Evolutionary conservation across 2,888 invertebrate genomes (phyloP).

Genomic region (Holacanthella duospinosa): DNA sequence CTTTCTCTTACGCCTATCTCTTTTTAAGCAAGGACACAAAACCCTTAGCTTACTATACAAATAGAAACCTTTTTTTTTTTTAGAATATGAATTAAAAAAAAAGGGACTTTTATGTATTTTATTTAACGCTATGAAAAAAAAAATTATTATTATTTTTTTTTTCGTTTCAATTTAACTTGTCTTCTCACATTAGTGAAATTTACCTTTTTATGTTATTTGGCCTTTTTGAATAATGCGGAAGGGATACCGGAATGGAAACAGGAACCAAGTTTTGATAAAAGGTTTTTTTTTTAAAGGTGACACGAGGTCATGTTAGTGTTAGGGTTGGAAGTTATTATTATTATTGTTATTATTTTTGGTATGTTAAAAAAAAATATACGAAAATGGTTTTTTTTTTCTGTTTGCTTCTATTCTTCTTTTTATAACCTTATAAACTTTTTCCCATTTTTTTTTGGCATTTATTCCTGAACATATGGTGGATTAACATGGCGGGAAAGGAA

Average conservation of each 20-base stretch:
- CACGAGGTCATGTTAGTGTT: neutral
- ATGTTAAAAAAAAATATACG: neutral
- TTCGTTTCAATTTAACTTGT: neutral
- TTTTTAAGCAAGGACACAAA: too few species aligned
- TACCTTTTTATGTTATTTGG: neutral
- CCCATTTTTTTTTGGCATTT: neutral
- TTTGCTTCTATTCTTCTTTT: too few species aligned
- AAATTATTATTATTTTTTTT: too few species aligned
- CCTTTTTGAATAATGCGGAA: neutral
- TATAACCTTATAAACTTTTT: too few species aligned
- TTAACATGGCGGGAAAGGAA: too few species aligned
- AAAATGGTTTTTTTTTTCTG: neutral
- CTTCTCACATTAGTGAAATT: neutral
- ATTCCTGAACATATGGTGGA: neutral
- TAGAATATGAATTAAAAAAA: conserved; percentile 1
- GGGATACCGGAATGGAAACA: neutral
- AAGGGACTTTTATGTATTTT: neutral
- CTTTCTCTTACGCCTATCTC: neutral
- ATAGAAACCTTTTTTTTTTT: too few species aligned
- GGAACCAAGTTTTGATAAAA: neutral
- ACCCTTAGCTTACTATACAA: too few species aligned
- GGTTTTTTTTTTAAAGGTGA: neutral
- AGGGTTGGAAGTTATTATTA: too few species aligned
- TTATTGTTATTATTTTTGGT: too few species aligned
- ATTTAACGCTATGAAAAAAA: too few species aligned